phyloP scores from a whole-genome alignment of 2,113 vertebrate species.

The Perognathus longimembris region DNA sequence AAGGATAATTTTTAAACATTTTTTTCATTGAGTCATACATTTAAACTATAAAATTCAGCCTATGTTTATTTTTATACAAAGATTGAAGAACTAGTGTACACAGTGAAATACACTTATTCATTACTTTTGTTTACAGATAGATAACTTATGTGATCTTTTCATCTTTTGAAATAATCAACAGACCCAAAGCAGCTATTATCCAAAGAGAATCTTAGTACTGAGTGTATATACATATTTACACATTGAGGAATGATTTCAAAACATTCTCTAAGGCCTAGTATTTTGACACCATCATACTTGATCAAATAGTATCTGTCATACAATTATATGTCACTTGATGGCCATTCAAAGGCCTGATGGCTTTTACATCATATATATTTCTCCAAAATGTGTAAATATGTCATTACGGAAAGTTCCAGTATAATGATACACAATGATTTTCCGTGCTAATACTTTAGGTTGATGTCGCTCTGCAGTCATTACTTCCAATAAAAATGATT shows the following conservation, averaged over 20 bases:
- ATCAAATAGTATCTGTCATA: not conserved
- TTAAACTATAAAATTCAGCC: not conserved
- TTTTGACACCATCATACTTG: not conserved
- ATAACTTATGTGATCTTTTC: not conserved
- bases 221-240: not conserved
- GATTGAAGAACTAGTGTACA: not conserved
- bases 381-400: slow-evolving; percentile 32
- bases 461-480: slow-evolving; percentile 67
- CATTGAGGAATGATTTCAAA: slow-evolving; percentile 22
- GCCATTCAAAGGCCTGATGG: not conserved
- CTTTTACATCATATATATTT: not conserved
- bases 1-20: not conserved
- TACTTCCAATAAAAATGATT: slow-evolving; percentile 81
- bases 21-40: not conserved
- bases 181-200: not conserved
- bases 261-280: not conserved
- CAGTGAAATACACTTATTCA: not conserved
- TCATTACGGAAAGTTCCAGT: not conserved
- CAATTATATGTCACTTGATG: slow-evolving; percentile 1
- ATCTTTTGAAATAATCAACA: slow-evolving; percentile 22
- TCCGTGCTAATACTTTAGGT: slow-evolving; percentile 46
- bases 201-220: not conserved
- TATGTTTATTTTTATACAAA: not conserved
- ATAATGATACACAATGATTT: slow-evolving; percentile 31
- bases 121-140: not conserved